Evolutionary conservation across 64 coral and sea anemone species (phyloP).

Genomic region (Exaiptasia diaphana): DNA sequence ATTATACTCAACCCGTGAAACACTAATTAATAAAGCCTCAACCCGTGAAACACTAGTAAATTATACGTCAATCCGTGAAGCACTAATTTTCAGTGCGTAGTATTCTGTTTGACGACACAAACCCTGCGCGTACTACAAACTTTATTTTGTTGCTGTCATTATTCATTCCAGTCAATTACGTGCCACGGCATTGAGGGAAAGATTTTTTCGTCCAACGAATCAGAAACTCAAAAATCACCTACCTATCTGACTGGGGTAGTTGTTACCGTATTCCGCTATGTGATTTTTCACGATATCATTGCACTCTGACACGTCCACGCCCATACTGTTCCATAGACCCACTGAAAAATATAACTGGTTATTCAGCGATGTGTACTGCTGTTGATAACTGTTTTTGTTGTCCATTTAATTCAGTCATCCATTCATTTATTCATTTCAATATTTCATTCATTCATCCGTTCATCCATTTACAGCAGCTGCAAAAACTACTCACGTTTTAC

Average conservation of each 20-base stretch:
- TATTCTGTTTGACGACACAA: too few relatives aligned
- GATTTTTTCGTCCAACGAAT: neutral
- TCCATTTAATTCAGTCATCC: too few relatives aligned
- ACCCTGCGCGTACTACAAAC: too few relatives aligned
- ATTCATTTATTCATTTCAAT: too few relatives aligned
- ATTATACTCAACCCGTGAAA: neutral
- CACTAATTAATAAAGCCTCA: neutral
- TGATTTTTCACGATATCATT: constrained; percentile 43
- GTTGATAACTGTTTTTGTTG: too few relatives aligned
- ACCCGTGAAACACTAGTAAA: neutral
- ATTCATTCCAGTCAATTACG: neutral
- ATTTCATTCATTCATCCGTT: too few relatives aligned
- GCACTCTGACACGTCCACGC: constrained; percentile 35
- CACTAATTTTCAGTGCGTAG: too few relatives aligned
- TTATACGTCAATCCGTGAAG: neutral
- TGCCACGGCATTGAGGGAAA: neutral
- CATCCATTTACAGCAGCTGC: too few relatives aligned
- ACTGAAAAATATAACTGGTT: constrained; percentile 60
- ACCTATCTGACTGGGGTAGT: constrained; percentile 77
- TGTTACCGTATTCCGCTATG: constrained; percentile 19
- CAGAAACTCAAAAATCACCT: too few relatives aligned
- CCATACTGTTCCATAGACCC: constrained; percentile 57
- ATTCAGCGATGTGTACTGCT: too few relatives aligned
- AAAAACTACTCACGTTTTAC: too few relatives aligned
- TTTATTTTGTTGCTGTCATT: neutral